These are phyloP conservation scores for Cheilosia pagana DNA, from an alignment of 2,888 invertebrate genomes.

Conservation along the genomic window DNA sequence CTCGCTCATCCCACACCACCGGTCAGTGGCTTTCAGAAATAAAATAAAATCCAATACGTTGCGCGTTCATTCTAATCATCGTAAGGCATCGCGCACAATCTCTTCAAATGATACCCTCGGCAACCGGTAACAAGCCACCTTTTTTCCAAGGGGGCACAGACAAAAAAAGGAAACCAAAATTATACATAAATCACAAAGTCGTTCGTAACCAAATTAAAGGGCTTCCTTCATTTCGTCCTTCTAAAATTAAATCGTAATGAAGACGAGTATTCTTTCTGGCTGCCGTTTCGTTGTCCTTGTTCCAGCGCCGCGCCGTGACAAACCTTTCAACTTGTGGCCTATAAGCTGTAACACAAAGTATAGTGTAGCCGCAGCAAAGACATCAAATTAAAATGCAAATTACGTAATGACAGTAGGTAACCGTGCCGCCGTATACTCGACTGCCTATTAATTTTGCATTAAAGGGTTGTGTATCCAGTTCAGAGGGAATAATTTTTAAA, in stretches of 20 bases:
- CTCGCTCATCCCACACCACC: no score
- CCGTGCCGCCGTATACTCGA: no score
- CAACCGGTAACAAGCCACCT: not conserved
- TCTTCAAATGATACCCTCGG: not conserved
- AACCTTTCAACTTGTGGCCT: constrained; percentile 13
- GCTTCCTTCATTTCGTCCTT: not conserved
- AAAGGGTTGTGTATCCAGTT: constrained; percentile 45
- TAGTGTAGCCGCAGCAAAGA: not conserved
- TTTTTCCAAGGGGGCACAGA: not conserved
- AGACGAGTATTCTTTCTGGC: not conserved
- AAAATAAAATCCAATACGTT: no score
- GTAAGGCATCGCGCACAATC: not conserved
- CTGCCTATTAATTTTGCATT: constrained; percentile 41
- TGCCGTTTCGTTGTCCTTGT: not conserved
- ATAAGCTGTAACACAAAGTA: not conserved
- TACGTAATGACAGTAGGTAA: constrained; percentile 21
- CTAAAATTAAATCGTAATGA: constrained; percentile 28
- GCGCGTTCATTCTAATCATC: not conserved
- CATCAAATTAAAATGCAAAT: constrained; percentile 62
- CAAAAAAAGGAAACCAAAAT: not conserved
- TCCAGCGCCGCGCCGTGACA: no score
- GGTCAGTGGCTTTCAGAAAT: no score
- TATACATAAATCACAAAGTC: not conserved
- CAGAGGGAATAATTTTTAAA: constrained; percentile 15
- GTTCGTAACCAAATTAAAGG: not conserved